These are phyloP conservation scores for Passer montanus DNA, from an alignment of 2,113 vertebrate genomes.

Conservation along the genomic window DNA sequence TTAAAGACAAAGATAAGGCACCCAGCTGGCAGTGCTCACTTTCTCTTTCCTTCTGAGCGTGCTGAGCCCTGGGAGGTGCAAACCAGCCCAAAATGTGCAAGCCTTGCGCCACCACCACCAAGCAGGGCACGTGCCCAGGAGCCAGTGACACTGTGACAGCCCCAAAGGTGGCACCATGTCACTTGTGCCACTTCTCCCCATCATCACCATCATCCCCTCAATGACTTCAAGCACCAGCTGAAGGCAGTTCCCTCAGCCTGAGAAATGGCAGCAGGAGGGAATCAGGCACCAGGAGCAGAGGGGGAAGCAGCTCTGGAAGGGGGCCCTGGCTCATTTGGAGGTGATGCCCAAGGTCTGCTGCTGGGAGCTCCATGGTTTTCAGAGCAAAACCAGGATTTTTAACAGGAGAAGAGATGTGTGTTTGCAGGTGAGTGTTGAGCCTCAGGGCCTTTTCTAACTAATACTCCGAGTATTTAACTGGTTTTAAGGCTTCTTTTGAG, in stretches of 20 bases:
- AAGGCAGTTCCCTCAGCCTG: neutral
- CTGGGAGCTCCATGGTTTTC: rapidly evolving
- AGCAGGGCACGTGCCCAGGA: rapidly evolving
- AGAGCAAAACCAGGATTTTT: rapidly evolving
- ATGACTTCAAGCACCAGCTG: neutral
- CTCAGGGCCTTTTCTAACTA: neutral
- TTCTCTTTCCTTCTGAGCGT: neutral
- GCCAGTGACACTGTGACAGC: rapidly evolving
- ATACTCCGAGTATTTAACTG: rapidly evolving
- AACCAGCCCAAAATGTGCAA: neutral
- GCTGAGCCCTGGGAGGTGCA: neutral
- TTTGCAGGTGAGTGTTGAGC: neutral
- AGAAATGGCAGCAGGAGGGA: neutral
- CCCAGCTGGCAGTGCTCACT: neutral
- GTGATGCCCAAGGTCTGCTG: rapidly evolving
- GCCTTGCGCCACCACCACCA: neutral
- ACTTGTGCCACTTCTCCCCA: neutral
- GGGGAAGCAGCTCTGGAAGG: neutral
- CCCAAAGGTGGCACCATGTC: neutral
- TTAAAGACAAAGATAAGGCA: conserved; percentile 69
- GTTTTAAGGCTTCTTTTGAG: neutral
- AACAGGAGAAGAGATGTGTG: rapidly evolving
- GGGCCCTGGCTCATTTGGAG: rapidly evolving
- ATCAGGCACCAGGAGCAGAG: neutral
- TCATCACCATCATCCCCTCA: neutral